A percentile compares a stretch with the other conserved stretches of the same genome.
Evolutionary conservation across 1,140 invertebrate genomes (phyloP).

Genomic region (Xylocopa sonorina): DNA sequence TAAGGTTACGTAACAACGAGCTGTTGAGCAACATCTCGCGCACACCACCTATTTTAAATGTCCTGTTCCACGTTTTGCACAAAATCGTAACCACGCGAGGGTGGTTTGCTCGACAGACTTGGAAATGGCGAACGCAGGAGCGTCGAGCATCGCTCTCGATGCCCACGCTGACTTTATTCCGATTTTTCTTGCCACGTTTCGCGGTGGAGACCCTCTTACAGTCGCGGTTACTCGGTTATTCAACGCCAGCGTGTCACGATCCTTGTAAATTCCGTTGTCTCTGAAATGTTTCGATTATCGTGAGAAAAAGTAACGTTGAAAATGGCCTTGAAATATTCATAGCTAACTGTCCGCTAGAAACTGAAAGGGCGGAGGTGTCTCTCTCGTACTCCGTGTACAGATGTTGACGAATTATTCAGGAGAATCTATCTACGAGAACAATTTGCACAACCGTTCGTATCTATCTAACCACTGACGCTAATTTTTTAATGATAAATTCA

Average conservation of each 20-base stretch:
- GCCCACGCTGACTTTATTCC: constrained; percentile 1
- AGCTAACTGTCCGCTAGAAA: no score
- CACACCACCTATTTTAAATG: constrained; percentile 21
- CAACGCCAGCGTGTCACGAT: constrained; percentile 7
- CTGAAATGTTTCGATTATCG: no score
- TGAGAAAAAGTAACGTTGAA: no score
- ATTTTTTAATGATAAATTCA: background rate
- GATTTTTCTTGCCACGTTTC: constrained; percentile 5
- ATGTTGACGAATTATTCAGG: no score
- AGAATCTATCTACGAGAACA: background rate
- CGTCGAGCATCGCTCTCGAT: constrained; percentile 38
- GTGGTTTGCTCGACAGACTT: constrained; percentile 47
- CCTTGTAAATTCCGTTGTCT: no score
- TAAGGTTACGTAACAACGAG: background rate
- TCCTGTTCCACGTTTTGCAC: constrained; percentile 42
- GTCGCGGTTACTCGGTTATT: constrained; percentile 25
- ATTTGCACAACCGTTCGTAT: background rate
- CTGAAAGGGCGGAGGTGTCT: no score
- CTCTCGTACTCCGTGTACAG: no score
- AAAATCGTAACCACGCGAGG: no score
- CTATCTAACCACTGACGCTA: background rate
- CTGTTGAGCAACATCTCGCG: background rate
- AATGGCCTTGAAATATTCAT: no score
- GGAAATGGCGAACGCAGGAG: background rate
- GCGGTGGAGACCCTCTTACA: background rate